Percentiles rank a stretch among this genome's conserved stretches.
phyloP scores from a whole-genome alignment of 37 sponge, comb jelly and placozoan species.

The Axinella damicornis region DNA sequence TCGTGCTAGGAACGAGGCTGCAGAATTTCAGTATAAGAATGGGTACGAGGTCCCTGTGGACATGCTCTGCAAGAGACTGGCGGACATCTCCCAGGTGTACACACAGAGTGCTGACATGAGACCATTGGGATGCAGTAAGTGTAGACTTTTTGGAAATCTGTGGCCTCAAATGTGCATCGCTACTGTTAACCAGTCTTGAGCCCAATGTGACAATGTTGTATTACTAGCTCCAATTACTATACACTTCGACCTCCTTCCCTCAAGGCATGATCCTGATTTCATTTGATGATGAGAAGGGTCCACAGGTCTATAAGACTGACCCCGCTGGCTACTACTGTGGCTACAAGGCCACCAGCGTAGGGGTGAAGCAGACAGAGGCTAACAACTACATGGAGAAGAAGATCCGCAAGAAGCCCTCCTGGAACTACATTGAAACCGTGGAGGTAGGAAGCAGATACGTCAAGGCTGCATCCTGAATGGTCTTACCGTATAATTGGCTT shows the following conservation, averaged over 20 bases:
- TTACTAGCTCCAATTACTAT: too few species aligned
- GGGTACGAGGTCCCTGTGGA: conserved; percentile 97
- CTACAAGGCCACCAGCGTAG: conserved; percentile 95
- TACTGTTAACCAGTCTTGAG: too few species aligned
- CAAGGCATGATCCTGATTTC: conserved; percentile 90
- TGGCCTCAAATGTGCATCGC: too few species aligned
- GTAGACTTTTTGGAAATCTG: too few species aligned
- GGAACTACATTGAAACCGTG: conserved; percentile 72
- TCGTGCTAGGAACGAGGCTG: conserved; percentile 91
- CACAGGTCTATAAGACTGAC: conserved; percentile 95
- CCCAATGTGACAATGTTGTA: too few species aligned
- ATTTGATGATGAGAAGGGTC: conserved; percentile 84
- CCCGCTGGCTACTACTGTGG: conserved; percentile 99
- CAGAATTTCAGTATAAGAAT: conserved; percentile 91
- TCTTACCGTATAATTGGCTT: neutral
- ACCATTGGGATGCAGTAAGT: conserved; percentile 97
- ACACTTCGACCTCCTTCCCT: too few species aligned
- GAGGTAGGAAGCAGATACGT: conserved; percentile 63
- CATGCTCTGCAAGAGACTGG: conserved; percentile 88
- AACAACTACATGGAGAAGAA: conserved; percentile 99
- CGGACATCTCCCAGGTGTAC: conserved; percentile 94
- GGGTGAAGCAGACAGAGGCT: conserved; percentile 96
- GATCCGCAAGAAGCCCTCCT: conserved; percentile 89
- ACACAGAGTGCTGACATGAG: conserved; percentile 97
- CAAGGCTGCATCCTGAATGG: too few species aligned